Conservation (phyloP, 1,140 invertebrate genomes). For the Euura saliciscinereae region DNA sequence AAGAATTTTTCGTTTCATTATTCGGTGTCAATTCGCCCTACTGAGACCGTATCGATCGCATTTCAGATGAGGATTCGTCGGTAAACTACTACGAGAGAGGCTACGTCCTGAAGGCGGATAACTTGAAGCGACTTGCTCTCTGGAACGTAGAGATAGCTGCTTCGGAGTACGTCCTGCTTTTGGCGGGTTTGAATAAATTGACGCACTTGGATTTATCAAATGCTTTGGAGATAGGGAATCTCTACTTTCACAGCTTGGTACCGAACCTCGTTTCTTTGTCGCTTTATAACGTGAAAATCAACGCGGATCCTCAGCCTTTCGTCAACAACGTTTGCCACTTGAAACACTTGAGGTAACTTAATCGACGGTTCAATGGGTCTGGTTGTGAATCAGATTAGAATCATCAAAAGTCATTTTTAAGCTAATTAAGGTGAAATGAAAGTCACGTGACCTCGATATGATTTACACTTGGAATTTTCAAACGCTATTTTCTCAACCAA, state of each 20-base stretch:
- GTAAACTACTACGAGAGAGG: constrained; percentile 56
- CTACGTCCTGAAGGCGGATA: constrained; percentile 69
- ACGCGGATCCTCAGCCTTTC: constrained; percentile 32
- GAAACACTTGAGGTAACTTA: constrained; percentile 47
- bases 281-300: constrained; percentile 74
- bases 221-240: constrained; percentile 59
- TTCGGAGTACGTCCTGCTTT: constrained; percentile 60
- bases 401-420: no score
- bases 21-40: neutral
- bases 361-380: no score
- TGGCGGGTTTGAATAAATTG: constrained; percentile 67
- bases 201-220: constrained; percentile 82
- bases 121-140: constrained; percentile 68
- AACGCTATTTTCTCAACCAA: no score
- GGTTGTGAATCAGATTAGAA: no score
- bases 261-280: constrained; percentile 74
- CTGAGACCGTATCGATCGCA: constrained; percentile 16
- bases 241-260: constrained; percentile 56
- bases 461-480: no score
- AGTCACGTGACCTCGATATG: no score
- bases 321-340: constrained; percentile 43
- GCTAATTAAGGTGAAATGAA: no score
- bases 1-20: neutral
- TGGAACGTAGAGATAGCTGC: constrained; percentile 58
- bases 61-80: constrained; percentile 47